These are phyloP conservation scores for Globia sparganii DNA, from an alignment of 2,888 invertebrate genomes.

Conservation along the genomic window DNA sequence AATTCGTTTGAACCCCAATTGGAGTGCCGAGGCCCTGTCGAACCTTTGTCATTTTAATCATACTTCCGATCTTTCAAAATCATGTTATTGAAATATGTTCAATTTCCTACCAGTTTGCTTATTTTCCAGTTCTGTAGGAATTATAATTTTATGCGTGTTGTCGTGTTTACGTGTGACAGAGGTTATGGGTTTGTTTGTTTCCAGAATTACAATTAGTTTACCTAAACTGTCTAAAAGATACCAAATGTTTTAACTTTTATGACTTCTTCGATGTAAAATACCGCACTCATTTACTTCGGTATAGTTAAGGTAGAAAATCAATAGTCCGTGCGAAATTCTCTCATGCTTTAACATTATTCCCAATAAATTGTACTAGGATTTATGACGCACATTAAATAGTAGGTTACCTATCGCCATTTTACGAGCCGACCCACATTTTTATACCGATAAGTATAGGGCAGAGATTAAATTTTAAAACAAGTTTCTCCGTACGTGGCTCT, in stretches of 20 bases:
- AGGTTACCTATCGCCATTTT: conserved; percentile 51
- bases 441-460: conserved; percentile 26
- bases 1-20: conserved; percentile 75
- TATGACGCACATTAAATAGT: conserved; percentile 54
- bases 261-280: not conserved
- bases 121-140: conserved; percentile 73
- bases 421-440: conserved; percentile 46
- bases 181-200: conserved; percentile 30
- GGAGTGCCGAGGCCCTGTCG: conserved; percentile 83
- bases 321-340: conserved; percentile 33
- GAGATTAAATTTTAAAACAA: conserved; percentile 51
- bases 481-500: conserved; percentile 29
- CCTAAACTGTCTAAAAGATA: not conserved
- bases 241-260: not conserved
- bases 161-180: conserved; percentile 55
- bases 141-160: conserved; percentile 81
- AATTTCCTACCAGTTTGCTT: conserved; percentile 80
- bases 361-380: conserved; percentile 54
- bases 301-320: conserved; percentile 41
- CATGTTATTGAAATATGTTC: conserved; percentile 90
- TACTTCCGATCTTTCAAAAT: conserved; percentile 89
- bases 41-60: conserved; percentile 90
- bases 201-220: conserved; percentile 9
- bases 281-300: not conserved
- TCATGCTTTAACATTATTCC: conserved; percentile 42